A percentile compares a stretch with the other conserved stretches of the same genome.
phyloP scores from a whole-genome alignment of 2,888 invertebrate species.

The Drosophila acutilabella region DNA sequence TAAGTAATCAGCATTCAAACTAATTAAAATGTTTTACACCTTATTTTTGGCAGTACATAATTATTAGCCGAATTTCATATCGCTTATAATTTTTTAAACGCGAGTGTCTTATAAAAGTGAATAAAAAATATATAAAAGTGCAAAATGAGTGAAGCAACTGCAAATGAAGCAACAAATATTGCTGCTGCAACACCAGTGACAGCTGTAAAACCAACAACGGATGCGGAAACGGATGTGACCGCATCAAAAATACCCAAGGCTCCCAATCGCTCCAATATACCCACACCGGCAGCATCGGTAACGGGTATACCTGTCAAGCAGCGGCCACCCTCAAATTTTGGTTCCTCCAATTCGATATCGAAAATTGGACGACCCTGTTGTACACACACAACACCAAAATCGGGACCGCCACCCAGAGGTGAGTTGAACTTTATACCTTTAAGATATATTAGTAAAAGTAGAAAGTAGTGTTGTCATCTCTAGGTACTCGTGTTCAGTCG shows the following conservation, averaged over 20 bases:
- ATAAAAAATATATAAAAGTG: constrained; percentile 46
- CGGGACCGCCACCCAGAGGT: constrained; percentile 83
- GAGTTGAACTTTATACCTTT: constrained; percentile 36
- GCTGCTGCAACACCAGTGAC: constrained; percentile 18
- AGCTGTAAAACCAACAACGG: constrained; percentile 3
- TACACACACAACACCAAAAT: constrained; percentile 77
- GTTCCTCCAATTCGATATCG: constrained; percentile 74
- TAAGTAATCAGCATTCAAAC: constrained; percentile 52
- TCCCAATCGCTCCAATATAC: constrained; percentile 63
- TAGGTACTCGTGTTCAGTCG: constrained; percentile 13
- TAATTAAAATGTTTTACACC: neutral
- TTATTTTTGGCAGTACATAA: constrained; percentile 20
- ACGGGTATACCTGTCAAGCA: constrained; percentile 72
- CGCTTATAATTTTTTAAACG: constrained; percentile 49
- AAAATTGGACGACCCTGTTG: constrained; percentile 82
- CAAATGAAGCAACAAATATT: constrained; percentile 33
- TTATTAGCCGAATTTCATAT: constrained; percentile 33
- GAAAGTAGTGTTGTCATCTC: constrained; percentile 5
- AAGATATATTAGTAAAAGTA: neutral
- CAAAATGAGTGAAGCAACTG: constrained; percentile 74
- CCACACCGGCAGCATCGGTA: constrained; percentile 74
- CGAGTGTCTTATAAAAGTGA: constrained; percentile 54
- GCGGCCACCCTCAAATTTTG: constrained; percentile 73
- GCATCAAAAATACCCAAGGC: constrained; percentile 20
- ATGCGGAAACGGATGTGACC: constrained; percentile 23